These are phyloP conservation scores for Allobates femoralis DNA, from an alignment of 2,797 vertebrate species.

Conservation along the genomic window DNA sequence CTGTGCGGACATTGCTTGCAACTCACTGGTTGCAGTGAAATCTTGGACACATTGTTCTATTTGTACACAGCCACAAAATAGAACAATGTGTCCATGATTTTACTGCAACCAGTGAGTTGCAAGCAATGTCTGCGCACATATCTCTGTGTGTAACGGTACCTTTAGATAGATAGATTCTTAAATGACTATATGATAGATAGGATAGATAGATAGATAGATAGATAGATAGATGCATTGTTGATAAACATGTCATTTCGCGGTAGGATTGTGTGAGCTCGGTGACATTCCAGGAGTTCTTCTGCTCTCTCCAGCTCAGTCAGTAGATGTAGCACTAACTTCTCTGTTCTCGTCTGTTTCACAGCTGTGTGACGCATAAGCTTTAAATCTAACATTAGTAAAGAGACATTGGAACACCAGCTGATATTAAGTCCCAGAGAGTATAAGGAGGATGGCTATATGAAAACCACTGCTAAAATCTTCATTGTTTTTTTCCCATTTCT, in stretches of 20 bases:
- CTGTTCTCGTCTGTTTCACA: constrained; percentile 24
- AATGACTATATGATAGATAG: neutral
- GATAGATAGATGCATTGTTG: neutral
- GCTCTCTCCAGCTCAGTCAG: constrained; percentile 45
- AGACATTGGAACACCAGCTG: neutral
- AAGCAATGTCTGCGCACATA: too few relatives aligned
- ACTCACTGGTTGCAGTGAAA: too few relatives aligned
- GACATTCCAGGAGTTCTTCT: neutral
- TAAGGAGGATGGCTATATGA: neutral
- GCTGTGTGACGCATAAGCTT: constrained; percentile 1
- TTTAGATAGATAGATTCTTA: neutral
- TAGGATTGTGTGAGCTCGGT: neutral
- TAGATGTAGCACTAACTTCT: constrained; percentile 39
- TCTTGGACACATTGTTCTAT: too few relatives aligned
- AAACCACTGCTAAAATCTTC: neutral
- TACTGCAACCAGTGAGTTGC: too few relatives aligned
- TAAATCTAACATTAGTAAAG: neutral
- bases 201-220: neutral
- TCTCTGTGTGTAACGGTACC: too few relatives aligned
- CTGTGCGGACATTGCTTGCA: too few relatives aligned
- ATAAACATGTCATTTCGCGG: neutral
- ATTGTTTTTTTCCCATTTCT: neutral
- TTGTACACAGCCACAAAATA: too few relatives aligned
- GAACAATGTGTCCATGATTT: too few relatives aligned
- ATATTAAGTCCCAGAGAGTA: neutral